Evolutionary conservation across 2,797 vertebrate genomes (phyloP), one percentile per base, ranked within the genome.

Genomic region (Apodemus agrarius): DNA sequence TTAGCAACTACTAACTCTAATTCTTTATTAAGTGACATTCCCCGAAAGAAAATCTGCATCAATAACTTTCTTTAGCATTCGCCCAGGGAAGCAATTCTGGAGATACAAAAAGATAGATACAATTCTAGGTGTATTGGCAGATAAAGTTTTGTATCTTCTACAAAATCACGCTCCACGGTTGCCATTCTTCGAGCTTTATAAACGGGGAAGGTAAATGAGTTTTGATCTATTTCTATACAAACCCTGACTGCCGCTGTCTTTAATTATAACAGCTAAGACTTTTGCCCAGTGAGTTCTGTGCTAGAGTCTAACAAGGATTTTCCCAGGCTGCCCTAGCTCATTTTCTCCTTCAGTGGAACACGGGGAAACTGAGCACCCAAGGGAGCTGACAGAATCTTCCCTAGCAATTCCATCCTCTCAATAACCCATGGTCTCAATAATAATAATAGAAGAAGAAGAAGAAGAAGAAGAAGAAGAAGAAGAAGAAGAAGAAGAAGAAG

Each of bases 11-110:
- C 46, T 63, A 75, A 6, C 75, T 88, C 31, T 92, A 85, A 46
- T 79, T 31, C 40, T 80, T 46, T 46, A 76, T 57, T 43, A 52
- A 84, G 2, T 76, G 26, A 5, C 4, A 2, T 69, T 85, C 22
- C 84, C 79, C 31, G 78, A 94, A 93, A 85, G 37, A 79, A 59
- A 67, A 89, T 37, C 8, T 52, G 49, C 76, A 10, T 14, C 59
- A 65, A 87, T 76, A 43, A 80, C 52, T 80, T 93, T 89, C 43
- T 87, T 92, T 21, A 92, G 12, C 40, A 92, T 80, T 97, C 79
- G 0, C 22, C 8, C 3, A 52, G 11, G 14, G 2, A 46, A 84
- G 61, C 81, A 93, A 75, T 88, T 78, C 22, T 90, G 61, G 63
- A 0, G 4, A 82, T 81, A 80, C 2, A 46, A n/a, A n/a, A n/a